A percentile compares a stretch with the other conserved stretches of the same genome.
phyloP scores from a whole-genome alignment of 2,113 vertebrate species.

The Crotophaga sulcirostris region DNA sequence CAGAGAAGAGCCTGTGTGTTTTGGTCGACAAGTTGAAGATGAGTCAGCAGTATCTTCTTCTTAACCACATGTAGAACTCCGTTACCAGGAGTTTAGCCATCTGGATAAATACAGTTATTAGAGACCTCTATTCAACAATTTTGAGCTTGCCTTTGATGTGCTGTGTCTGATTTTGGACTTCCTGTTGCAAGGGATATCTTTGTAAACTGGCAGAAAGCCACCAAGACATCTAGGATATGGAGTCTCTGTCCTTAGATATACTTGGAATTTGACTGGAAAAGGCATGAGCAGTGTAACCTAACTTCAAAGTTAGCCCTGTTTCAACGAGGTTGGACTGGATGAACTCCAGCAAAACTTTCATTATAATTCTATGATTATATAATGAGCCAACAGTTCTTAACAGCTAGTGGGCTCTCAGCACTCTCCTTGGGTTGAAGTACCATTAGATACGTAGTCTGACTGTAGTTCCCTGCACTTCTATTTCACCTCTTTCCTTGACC shows the following conservation, averaged over 20 bases:
- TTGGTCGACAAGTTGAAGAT: neutral
- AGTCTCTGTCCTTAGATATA: neutral
- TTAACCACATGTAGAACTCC: neutral
- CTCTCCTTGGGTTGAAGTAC: neutral
- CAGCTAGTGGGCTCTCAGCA: neutral
- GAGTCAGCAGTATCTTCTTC: neutral
- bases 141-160: neutral
- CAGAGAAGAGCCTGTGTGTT: neutral
- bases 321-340: neutral
- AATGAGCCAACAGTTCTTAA: neutral
- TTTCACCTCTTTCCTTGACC: neutral
- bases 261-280: neutral
- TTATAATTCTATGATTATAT: neutral
- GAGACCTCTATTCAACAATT: neutral
- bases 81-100: neutral
- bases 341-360: neutral
- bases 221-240: neutral
- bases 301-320: neutral
- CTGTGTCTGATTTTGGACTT: neutral
- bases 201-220: neutral
- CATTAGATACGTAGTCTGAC: neutral
- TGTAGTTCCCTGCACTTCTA: too few species aligned
- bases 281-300: neutral
- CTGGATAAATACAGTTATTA: neutral
- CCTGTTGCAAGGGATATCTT: accelerated